phyloP scores from a whole-genome alignment of 2,797 vertebrate species.

The Neosalanx taihuensis region DNA sequence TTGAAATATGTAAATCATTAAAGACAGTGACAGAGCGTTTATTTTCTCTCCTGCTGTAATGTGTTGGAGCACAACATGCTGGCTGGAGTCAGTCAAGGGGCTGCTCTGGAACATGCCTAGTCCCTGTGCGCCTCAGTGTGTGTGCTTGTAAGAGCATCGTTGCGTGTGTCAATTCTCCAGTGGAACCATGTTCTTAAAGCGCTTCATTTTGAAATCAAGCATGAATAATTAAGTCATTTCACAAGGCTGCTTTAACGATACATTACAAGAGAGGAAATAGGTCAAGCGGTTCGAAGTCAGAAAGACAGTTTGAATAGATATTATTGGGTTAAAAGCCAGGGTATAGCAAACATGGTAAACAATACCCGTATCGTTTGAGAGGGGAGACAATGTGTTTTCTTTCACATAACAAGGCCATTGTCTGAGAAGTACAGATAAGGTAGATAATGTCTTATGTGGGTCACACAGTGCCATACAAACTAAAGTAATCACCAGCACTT shows the following conservation, averaged over 20 bases:
- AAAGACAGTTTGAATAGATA: constrained; percentile 61
- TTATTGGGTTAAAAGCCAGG: constrained; percentile 55
- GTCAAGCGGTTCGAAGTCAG: constrained; percentile 65
- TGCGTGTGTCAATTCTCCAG: constrained; percentile 75
- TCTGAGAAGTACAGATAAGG: constrained; percentile 19
- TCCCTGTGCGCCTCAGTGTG: constrained; percentile 62
- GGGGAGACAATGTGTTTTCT: constrained; percentile 17
- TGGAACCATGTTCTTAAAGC: constrained; percentile 74
- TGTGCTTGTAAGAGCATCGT: constrained; percentile 68
- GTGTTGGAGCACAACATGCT: constrained; percentile 62
- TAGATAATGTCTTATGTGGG: constrained; percentile 43
- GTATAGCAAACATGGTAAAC: constrained; percentile 29
- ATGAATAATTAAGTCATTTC: constrained; percentile 80
- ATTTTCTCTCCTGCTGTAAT: constrained; percentile 74
- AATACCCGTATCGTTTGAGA: constrained; percentile 29
- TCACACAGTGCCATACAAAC: constrained; percentile 36
- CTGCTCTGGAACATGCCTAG: constrained; percentile 44
- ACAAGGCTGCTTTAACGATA: constrained; percentile 73
- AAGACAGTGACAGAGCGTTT: constrained; percentile 76
- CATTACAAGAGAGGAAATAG: constrained; percentile 77
- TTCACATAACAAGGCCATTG: constrained; percentile 23
- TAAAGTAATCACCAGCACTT: constrained; percentile 27
- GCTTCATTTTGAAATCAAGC: constrained; percentile 78
- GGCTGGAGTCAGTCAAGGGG: constrained; percentile 70
- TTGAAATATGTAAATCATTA: constrained; percentile 75